Evolutionary conservation across 2,113 vertebrate species (phyloP).

Genomic region (Paracanthobrama guichenoti): DNA sequence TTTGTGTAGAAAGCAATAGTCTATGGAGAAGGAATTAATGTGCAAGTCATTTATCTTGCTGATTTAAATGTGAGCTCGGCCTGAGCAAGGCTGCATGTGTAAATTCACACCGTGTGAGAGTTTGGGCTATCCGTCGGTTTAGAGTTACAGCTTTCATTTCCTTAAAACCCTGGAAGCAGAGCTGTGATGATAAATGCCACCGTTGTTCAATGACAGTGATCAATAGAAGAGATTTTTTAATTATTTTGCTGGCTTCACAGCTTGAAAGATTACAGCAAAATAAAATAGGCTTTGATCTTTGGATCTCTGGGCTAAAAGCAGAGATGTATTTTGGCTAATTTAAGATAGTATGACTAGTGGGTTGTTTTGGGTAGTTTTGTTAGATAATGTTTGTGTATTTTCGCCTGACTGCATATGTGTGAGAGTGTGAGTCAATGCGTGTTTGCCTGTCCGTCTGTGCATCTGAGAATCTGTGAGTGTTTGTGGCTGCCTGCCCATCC

Average conservation of each 20-base stretch:
- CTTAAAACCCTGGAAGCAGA: slow-evolving; percentile 19
- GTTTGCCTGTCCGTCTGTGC: slow-evolving; percentile 2
- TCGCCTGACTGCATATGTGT: background rate
- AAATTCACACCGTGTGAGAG: background rate
- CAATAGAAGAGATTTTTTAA: slow-evolving; percentile 20
- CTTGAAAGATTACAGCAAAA: background rate
- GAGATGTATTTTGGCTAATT: background rate
- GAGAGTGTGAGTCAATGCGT: background rate
- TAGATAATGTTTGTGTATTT: slow-evolving; percentile 4
- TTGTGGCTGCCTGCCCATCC: background rate
- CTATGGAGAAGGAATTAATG: slow-evolving; percentile 7
- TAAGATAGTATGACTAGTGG: background rate
- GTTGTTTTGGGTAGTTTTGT: slow-evolving; percentile 13
- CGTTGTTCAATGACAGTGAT: slow-evolving; percentile 43
- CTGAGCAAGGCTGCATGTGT: background rate
- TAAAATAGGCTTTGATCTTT: slow-evolving; percentile 43
- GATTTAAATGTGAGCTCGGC: slow-evolving; percentile 4
- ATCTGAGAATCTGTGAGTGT: slow-evolving; percentile 29
- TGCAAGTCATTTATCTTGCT: slow-evolving; percentile 22
- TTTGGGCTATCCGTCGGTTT: background rate
- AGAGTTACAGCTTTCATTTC: slow-evolving; percentile 40
- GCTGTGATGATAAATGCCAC: slow-evolving; percentile 37
- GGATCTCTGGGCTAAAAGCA: slow-evolving; percentile 27
- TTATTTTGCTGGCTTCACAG: slow-evolving; percentile 23
- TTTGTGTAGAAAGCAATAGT: slow-evolving; percentile 24